These are phyloP conservation scores for Theristus sp. DNA, from an alignment of 2,888 invertebrate species.

Conservation along the genomic window DNA sequence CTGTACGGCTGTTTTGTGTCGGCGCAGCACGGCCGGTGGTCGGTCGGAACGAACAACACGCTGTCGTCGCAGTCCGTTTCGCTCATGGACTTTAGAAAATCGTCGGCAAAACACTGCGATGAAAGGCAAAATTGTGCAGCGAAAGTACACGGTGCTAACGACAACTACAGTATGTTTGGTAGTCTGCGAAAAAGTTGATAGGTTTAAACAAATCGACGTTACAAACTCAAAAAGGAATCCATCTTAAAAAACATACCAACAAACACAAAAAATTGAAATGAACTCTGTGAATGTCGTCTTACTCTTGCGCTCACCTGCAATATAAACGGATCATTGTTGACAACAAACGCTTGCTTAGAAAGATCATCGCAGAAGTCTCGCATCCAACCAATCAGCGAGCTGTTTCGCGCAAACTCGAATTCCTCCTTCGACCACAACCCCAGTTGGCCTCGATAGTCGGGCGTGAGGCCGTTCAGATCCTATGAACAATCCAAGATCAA, in stretches of 20 bases:
- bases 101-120: neutral
- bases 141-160: no score
- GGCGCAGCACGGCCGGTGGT: neutral
- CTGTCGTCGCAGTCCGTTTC: neutral
- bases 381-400: neutral
- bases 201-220: no score
- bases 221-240: no score
- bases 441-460: neutral
- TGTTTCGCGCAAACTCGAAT: neutral
- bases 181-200: no score
- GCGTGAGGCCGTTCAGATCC: neutral
- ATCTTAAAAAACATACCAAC: no score
- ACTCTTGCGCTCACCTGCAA: neutral
- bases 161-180: no score
- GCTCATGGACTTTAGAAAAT: neutral
- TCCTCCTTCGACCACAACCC: neutral
- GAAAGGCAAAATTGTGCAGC: no score
- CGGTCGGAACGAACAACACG: neutral
- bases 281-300: no score
- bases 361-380: neutral
- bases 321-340: neutral
- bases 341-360: neutral
- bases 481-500: no score
- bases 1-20: neutral
- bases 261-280: no score